Conservation (phyloP, 1,140 invertebrate genomes). For the Caerostris extrusa region DNA sequence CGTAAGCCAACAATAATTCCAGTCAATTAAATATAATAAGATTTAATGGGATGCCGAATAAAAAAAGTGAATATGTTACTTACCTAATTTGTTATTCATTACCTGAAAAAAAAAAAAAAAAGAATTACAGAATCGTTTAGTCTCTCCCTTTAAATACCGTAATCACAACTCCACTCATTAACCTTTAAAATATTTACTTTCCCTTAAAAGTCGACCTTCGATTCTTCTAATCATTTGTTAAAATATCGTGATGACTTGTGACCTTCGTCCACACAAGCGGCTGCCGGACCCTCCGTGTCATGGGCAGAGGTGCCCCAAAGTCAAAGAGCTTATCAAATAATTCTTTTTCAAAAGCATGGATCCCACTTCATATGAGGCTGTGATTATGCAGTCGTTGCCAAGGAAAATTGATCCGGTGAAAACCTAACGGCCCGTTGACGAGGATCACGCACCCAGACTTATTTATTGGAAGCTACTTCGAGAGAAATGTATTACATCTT, state of each 20-base stretch:
- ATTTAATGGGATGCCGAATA: background rate
- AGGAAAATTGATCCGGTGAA: slow-evolving; percentile 63
- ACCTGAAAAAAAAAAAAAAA: background rate
- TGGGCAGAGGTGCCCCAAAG: background rate
- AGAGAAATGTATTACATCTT: slow-evolving; percentile 47
- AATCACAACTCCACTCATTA: background rate
- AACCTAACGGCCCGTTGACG: slow-evolving; percentile 71
- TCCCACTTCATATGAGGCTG: background rate
- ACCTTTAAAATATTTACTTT: background rate
- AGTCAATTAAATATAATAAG: slow-evolving; percentile 1
- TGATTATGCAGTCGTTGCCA: slow-evolving; percentile 31
- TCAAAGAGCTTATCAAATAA: background rate
- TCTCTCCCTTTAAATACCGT: background rate
- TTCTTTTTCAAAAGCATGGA: background rate
- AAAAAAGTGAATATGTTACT: background rate
- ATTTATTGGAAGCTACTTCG: background rate
- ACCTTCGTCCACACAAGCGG: slow-evolving; percentile 49
- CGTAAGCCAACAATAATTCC: background rate
- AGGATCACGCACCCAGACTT: slow-evolving; percentile 38
- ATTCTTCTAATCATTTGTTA: background rate
- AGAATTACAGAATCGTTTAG: background rate
- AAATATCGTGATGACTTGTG: slow-evolving; percentile 42
- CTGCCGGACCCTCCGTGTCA: background rate
- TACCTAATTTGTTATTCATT: background rate
- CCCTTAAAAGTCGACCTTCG: background rate